Percentiles rank a stretch among this genome's conserved stretches.
phyloP scores from a whole-genome alignment of 2,888 invertebrate species.

The Clistopyga incitator region DNA sequence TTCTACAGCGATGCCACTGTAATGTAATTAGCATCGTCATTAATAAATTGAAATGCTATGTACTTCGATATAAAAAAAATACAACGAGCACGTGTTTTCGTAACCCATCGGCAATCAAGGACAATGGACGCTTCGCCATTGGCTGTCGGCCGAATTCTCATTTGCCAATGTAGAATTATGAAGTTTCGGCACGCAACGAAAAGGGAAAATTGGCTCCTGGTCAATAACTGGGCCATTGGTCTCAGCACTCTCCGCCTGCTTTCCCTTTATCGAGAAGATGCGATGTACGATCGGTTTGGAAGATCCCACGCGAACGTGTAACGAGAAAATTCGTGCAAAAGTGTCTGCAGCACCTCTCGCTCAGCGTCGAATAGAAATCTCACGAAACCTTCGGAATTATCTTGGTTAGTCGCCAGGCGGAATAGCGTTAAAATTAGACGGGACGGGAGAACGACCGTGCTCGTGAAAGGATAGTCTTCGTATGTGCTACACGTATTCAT shows the following conservation, averaged over 20 bases:
- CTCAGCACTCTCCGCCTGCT: background rate
- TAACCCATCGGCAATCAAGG: background rate
- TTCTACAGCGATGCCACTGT: no score
- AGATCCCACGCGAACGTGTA: background rate
- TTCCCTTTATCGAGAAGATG: background rate
- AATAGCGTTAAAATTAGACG: constrained; percentile 78
- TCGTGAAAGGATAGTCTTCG: constrained; percentile 43
- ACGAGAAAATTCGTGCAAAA: constrained; percentile 8
- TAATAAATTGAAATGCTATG: background rate
- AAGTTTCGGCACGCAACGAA: background rate
- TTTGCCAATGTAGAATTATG: background rate
- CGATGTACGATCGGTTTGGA: background rate
- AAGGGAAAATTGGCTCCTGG: background rate
- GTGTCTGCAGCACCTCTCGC: background rate
- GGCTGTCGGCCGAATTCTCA: background rate
- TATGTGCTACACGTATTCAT: constrained; percentile 13
- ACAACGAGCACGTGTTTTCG: background rate
- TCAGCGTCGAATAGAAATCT: constrained; percentile 59
- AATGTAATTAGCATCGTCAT: background rate
- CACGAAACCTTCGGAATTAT: constrained; percentile 67
- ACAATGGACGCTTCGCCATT: background rate
- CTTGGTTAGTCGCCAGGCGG: constrained; percentile 77
- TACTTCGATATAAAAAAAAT: background rate
- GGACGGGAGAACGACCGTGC: constrained; percentile 62
- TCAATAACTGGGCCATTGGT: background rate